A percentile compares a stretch with the other conserved stretches of the same genome.
These are phyloP conservation scores for Bothrops jararaca DNA, from an alignment of 2,113 vertebrate genomes.

Conservation along the genomic window DNA sequence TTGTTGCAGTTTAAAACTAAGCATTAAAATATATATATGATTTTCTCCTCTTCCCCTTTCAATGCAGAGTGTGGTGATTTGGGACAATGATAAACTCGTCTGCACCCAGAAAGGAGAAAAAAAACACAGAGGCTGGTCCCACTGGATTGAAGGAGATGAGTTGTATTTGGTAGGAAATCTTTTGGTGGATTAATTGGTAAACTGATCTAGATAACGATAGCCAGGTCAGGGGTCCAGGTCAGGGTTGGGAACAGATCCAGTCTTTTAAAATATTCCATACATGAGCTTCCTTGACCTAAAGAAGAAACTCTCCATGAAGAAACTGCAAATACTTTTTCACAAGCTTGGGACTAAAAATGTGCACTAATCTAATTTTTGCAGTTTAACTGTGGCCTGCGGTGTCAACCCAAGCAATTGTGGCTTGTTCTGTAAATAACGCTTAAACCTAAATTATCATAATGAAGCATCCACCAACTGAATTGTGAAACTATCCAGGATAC, in stretches of 20 bases:
- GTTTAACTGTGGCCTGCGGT: neutral
- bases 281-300: neutral
- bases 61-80: slow-evolving; percentile 78
- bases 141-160: slow-evolving; percentile 83
- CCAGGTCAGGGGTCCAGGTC: neutral
- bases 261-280: neutral
- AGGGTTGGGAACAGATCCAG: neutral
- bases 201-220: neutral
- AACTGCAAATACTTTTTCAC: neutral
- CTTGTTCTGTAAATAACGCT: neutral
- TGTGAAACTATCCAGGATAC: neutral
- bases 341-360: neutral
- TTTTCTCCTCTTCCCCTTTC: neutral
- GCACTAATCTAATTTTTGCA: neutral
- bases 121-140: slow-evolving; percentile 83
- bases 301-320: neutral
- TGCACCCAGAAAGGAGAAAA: slow-evolving; percentile 87
- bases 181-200: neutral
- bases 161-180: slow-evolving; percentile 78
- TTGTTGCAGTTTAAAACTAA: neutral
- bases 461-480: neutral
- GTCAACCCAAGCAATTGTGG: neutral
- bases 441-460: neutral
- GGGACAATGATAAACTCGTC: slow-evolving; percentile 79
- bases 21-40: neutral